Evolutionary conservation across 2,797 vertebrate genomes (phyloP), one percentile per base, ranked within the genome.

Genomic region (Ciconia nigra): DNA sequence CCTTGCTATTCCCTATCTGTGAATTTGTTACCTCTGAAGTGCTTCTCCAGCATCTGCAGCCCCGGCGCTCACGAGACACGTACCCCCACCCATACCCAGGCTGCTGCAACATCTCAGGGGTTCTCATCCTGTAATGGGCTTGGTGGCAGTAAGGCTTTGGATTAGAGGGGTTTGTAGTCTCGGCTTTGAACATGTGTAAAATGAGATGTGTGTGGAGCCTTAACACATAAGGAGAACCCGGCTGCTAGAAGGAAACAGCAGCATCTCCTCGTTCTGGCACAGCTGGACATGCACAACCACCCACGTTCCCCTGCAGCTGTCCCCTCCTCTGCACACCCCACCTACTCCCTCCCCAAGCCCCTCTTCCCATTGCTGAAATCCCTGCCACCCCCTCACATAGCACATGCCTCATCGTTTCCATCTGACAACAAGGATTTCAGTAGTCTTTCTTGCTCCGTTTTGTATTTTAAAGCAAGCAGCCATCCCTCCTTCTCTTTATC

Each of bases 1-100:
- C 52, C 44, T 55, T 76, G 57, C 28, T 8, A 10, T 59, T 74
- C 31, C 61, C 66, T 17, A 1, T 2, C 33, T 39, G 24, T 33
- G 57, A 57, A 9, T 39, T 37, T 0, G 0, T 52, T 57, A 15
- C 10, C 37, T 51, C 52, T 49, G 15, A 67, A 31, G 37, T 3
- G 14, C 15, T 66, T 33, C 65, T 78, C 33, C 71, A 29, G 37
- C 9, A 18, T 10, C 26, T 71, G 59, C 86, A 92, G 57, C 33
- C 42, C 37, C 2, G 2, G 42, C 1, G 1, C 19, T 14, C 2
- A 0, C 1, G 5, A 44, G 21, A 55, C 18, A 46, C 0, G 0
- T 54, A 33, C 19, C n/a, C 46, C 29, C 11, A 19, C 1, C 41
- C 63, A 16, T 5, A 41, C 7, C 31, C 15, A 22, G 82, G 3